Percentiles rank a stretch among this genome's conserved stretches.
These are phyloP conservation scores for Sarcophaga bullata DNA, from an alignment of 1,140 invertebrate genomes.

Conservation along the genomic window DNA sequence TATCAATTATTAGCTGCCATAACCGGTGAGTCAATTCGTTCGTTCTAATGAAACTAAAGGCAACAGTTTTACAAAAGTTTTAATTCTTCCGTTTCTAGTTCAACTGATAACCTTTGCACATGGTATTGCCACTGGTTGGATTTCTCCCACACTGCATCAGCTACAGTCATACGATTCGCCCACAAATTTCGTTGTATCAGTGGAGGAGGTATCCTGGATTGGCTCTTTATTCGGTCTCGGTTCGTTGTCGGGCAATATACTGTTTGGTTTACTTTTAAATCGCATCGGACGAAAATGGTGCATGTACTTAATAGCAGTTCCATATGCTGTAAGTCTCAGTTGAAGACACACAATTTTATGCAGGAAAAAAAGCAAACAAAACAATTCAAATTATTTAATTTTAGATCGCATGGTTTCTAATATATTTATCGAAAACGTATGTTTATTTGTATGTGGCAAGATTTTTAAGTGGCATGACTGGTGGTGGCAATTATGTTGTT, in stretches of 20 bases:
- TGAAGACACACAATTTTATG: neutral
- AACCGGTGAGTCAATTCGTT: neutral
- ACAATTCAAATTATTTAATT: neutral
- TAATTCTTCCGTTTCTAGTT: conserved; percentile 48
- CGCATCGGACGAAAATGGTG: conserved; percentile 66
- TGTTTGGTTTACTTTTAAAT: conserved; percentile 61
- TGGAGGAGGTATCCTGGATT: conserved; percentile 60
- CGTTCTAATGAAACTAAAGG: too few relatives aligned
- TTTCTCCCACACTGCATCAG: conserved; percentile 61
- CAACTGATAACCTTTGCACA: conserved; percentile 66
- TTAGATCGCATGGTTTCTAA: conserved; percentile 56
- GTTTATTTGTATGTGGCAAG: conserved; percentile 62
- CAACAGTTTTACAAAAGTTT: too few relatives aligned
- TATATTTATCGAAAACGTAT: conserved; percentile 61
- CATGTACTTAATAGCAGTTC: conserved; percentile 60
- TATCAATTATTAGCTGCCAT: neutral
- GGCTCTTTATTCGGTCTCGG: conserved; percentile 61
- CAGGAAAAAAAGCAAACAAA: neutral
- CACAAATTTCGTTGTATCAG: conserved; percentile 52
- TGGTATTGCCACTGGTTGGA: conserved; percentile 66
- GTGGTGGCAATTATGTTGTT: conserved; percentile 63
- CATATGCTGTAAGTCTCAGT: conserved; percentile 57
- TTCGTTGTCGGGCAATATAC: conserved; percentile 55
- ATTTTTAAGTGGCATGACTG: conserved; percentile 64
- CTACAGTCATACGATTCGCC: conserved; percentile 53